A percentile compares a stretch with the other conserved stretches of the same genome.
phyloP scores from a whole-genome alignment of 1,140 invertebrate genomes.

The Colletes latitarsis region DNA sequence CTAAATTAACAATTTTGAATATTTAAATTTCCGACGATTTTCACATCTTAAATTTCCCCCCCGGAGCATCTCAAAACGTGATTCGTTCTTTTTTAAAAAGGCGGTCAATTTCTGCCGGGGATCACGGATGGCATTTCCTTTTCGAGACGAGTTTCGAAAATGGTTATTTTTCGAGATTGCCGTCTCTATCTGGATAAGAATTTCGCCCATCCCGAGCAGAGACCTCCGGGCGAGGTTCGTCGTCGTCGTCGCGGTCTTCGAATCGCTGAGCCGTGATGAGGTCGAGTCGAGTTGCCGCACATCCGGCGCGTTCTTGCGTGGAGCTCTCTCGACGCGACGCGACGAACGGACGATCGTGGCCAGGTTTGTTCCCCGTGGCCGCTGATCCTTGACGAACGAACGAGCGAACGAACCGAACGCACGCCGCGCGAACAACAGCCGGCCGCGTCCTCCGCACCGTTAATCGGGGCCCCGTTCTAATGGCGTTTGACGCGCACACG shows the following conservation, averaged over 20 bases:
- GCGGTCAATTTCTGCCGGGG: too few species aligned
- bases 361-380: not conserved
- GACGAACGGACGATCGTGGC: not conserved
- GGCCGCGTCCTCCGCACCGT: slow-evolving; percentile 10
- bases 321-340: not conserved
- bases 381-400: slow-evolving; percentile 11
- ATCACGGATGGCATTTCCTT: too few species aligned
- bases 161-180: too few species aligned
- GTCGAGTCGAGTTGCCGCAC: not conserved
- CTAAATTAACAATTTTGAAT: too few species aligned
- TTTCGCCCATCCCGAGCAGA: not conserved
- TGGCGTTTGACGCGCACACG: not conserved
- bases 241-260: not conserved
- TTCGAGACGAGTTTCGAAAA: too few species aligned
- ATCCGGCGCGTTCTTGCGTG: slow-evolving; percentile 4
- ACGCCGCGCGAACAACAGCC: not conserved
- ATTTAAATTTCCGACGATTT: too few species aligned
- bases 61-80: too few species aligned
- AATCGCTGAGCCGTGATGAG: slow-evolving; percentile 3
- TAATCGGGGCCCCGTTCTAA: slow-evolving; percentile 24
- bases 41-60: too few species aligned
- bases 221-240: not conserved
- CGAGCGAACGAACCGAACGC: not conserved
- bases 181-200: too few species aligned
- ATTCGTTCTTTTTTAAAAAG: too few species aligned